Evolutionary conservation across 2,113 vertebrate genomes (phyloP).

Genomic region (Charadrius vociferus): DNA sequence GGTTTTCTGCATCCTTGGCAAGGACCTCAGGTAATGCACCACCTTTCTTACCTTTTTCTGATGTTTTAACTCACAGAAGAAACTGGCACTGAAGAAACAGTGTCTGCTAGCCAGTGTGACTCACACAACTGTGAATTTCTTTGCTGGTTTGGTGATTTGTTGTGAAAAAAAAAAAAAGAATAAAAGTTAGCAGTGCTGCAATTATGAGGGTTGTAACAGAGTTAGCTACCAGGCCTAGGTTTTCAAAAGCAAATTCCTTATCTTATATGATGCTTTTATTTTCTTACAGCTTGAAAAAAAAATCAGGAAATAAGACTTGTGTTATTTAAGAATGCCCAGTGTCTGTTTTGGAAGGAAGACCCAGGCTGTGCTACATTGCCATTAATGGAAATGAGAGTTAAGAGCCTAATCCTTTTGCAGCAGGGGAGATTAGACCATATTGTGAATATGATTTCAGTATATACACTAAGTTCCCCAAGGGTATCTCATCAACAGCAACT

Average conservation of each 20-base stretch:
- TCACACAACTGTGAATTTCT: not conserved
- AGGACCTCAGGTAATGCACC: not conserved
- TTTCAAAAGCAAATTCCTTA: not conserved
- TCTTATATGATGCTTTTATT: not conserved
- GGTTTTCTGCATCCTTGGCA: not conserved
- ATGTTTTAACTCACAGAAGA: not conserved
- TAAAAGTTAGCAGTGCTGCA: not conserved
- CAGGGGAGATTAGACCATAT: constrained; percentile 35
- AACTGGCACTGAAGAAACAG: not conserved
- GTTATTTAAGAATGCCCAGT: not conserved
- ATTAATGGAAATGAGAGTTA: constrained; percentile 38
- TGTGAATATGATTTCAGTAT: constrained; percentile 40
- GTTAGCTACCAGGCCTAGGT: not conserved
- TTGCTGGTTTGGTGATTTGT: not conserved
- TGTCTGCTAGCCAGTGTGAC: not conserved
- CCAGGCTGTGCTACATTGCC: not conserved
- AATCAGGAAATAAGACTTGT: not conserved
- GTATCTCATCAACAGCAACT: constrained; percentile 57
- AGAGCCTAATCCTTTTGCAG: constrained; percentile 38
- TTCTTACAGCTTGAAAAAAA: not conserved
- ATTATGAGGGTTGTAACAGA: not conserved
- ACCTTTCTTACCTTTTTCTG: not conserved
- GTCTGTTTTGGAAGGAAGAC: constrained; percentile 24
- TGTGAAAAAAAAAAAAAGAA: not conserved
- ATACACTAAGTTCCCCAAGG: constrained; percentile 37